Percentiles rank a stretch among this genome's conserved stretches.
Evolutionary conservation across 92 coral and sea anemone species (phyloP).

Genomic region (Phenganax marumi): DNA sequence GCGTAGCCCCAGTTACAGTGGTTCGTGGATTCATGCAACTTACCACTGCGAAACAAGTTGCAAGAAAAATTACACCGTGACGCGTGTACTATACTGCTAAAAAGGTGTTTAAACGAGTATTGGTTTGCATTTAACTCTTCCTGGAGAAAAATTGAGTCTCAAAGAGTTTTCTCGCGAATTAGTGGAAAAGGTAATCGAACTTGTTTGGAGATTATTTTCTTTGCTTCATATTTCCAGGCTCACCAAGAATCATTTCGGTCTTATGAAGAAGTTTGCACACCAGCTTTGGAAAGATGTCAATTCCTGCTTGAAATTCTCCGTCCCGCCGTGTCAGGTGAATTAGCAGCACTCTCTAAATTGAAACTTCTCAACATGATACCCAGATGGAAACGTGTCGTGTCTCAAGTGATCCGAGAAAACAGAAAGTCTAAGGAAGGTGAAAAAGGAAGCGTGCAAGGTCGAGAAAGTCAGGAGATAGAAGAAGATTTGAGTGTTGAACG

Average conservation of each 20-base stretch:
- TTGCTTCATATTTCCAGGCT: slow-evolving; percentile 53
- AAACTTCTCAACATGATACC: slow-evolving; percentile 75
- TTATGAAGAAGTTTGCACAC: slow-evolving; percentile 93
- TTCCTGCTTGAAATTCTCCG: slow-evolving; percentile 83
- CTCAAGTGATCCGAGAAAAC: slow-evolving; percentile 73
- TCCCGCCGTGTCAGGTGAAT: slow-evolving; percentile 93
- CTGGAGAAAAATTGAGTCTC: not conserved
- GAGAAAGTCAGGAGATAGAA: slow-evolving; percentile 54
- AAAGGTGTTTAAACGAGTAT: too few relatives aligned
- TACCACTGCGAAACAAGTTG: too few relatives aligned
- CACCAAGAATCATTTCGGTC: slow-evolving; percentile 97
- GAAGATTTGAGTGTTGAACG: slow-evolving; percentile 60
- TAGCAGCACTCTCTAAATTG: slow-evolving; percentile 70
- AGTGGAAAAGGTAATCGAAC: not conserved
- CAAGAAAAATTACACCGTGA: too few relatives aligned
- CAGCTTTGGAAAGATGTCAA: slow-evolving; percentile 87
- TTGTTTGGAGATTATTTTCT: not conserved
- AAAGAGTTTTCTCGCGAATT: not conserved
- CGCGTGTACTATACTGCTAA: too few relatives aligned
- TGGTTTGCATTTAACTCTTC: not conserved
- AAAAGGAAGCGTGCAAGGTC: slow-evolving; percentile 37
- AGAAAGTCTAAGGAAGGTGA: slow-evolving; percentile 52
- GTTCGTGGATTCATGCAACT: too few relatives aligned
- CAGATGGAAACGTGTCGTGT: slow-evolving; percentile 78
- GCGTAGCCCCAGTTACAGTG: too few relatives aligned